Evolutionary conservation across 2,797 vertebrate species (phyloP).

Genomic region (Mallotus villosus): DNA sequence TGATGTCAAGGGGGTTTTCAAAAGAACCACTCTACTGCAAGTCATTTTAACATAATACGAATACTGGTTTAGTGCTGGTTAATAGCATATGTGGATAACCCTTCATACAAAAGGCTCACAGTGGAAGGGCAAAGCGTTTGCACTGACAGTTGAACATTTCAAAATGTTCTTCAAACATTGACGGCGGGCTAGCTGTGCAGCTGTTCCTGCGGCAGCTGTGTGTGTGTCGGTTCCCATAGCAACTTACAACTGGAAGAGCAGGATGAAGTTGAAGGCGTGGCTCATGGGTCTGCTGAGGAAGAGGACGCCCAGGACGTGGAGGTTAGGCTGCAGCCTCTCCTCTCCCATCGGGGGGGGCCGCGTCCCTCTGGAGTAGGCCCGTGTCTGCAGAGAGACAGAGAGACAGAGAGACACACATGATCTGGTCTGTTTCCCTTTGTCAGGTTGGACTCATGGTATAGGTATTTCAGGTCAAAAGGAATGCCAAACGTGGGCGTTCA

Average conservation of each 20-base stretch:
- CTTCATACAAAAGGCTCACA: no score
- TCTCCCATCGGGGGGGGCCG: constrained; percentile 34
- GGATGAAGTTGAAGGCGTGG: constrained; percentile 67
- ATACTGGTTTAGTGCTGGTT: no score
- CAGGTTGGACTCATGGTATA: no score
- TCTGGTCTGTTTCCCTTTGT: background rate
- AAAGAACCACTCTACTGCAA: no score
- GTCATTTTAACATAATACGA: no score
- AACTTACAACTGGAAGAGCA: constrained; percentile 78
- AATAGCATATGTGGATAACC: no score
- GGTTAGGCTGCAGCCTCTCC: constrained; percentile 62
- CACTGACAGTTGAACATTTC: no score
- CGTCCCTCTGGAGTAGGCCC: constrained; percentile 57
- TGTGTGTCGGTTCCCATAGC: background rate
- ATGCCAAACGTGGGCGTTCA: background rate
- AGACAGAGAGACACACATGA: background rate
- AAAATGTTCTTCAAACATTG: no score
- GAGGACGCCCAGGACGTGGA: constrained; percentile 66
- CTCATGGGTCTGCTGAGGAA: constrained; percentile 72
- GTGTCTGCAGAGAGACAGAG: constrained; percentile 49
- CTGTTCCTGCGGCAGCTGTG: background rate
- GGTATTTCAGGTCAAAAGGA: no score
- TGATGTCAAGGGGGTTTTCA: no score
- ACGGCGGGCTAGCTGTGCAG: background rate
- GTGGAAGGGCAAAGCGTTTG: no score